Conservation (phyloP, 2,888 invertebrate genomes). For the Campoletis raptor region DNA sequence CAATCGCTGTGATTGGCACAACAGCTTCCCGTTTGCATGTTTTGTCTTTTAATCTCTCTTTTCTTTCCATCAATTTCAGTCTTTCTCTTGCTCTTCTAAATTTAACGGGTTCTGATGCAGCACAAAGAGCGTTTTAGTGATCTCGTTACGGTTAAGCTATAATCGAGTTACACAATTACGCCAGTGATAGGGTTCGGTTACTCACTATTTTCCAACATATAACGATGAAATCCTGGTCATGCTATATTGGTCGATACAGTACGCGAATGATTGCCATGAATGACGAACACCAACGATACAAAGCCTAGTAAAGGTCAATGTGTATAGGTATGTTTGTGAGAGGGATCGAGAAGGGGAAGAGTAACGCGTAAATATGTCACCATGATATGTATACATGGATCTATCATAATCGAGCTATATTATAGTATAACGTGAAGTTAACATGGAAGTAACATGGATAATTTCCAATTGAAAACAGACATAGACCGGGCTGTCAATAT, state of each 20-base stretch:
- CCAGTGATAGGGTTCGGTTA: slow-evolving; percentile 58
- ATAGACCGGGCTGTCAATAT: neutral
- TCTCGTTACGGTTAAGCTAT: slow-evolving; percentile 67
- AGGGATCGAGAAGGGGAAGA: neutral
- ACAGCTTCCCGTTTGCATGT: slow-evolving; percentile 13
- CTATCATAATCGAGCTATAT: neutral
- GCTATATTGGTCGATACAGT: slow-evolving; percentile 41
- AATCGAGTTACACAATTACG: slow-evolving; percentile 68
- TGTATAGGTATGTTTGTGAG: neutral
- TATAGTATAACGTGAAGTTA: neutral
- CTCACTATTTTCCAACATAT: slow-evolving; percentile 16
- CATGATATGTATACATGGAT: neutral
- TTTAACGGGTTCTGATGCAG: slow-evolving; percentile 63
- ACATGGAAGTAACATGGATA: neutral
- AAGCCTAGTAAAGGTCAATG: slow-evolving; percentile 26
- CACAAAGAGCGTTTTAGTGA: slow-evolving; percentile 68
- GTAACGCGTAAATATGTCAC: neutral
- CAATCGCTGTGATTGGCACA: slow-evolving; percentile 21
- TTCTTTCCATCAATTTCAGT: too few relatives aligned
- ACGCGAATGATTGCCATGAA: slow-evolving; percentile 53
- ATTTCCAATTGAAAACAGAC: neutral
- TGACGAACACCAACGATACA: slow-evolving; percentile 46
- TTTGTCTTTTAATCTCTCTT: neutral
- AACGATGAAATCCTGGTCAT: slow-evolving; percentile 15
- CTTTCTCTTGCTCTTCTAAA: neutral